Evolutionary conservation across 2,797 vertebrate genomes (phyloP).

Genomic region (Chiloscyllium punctatum): DNA sequence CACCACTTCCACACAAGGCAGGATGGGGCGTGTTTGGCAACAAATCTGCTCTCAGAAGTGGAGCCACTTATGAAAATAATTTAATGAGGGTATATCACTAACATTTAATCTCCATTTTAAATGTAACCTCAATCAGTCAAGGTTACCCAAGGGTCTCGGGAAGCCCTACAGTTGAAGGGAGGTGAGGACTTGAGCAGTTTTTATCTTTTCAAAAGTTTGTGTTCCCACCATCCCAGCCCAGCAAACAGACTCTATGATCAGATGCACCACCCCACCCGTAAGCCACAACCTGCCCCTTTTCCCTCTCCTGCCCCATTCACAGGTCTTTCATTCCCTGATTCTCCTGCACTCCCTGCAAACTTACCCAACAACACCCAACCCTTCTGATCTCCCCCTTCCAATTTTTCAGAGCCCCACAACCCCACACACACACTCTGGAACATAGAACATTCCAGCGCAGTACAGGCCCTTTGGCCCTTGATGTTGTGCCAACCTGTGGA

Average conservation of each 20-base stretch:
- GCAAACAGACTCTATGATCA: no score
- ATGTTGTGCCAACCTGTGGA: no score
- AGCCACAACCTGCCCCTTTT: neutral
- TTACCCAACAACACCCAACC: neutral
- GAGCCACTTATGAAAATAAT: neutral
- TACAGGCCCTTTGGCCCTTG: no score
- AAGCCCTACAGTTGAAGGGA: neutral
- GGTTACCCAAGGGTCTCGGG: neutral
- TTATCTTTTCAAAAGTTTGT: neutral
- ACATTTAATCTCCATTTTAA: neutral
- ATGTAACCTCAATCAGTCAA: neutral
- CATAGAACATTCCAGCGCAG: no score
- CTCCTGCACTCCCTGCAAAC: no score
- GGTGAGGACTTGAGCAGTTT: neutral
- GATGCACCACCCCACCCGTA: neutral
- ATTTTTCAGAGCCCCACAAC: neutral
- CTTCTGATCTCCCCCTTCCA: neutral
- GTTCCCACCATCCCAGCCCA: neutral
- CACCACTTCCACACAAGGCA: neutral
- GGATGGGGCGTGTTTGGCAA: neutral
- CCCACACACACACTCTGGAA: neutral
- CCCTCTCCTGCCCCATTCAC: no score
- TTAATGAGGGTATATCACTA: neutral
- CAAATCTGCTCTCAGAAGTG: neutral
- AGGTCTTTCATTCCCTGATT: no score